A percentile compares a stretch with the other conserved stretches of the same genome.
Evolutionary conservation across 2,888 invertebrate genomes (phyloP).

Genomic region (Bruchidius siliquastri): DNA sequence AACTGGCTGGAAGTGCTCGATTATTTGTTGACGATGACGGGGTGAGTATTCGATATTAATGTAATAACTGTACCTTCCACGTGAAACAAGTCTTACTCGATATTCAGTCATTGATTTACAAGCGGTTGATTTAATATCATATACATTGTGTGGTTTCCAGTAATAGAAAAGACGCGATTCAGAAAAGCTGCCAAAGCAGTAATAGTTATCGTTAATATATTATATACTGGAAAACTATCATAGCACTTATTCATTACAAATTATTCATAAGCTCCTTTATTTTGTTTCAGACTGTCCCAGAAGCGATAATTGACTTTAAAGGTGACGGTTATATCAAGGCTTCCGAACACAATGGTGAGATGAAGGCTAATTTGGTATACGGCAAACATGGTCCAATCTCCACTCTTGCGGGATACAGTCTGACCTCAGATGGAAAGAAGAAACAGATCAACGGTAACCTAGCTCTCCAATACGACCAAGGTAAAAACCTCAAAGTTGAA

Average conservation of each 20-base stretch:
- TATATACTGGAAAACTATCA: no score
- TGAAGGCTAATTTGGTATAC: conserved; percentile 45
- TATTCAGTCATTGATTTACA: no score
- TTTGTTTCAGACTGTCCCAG: conserved; percentile 40
- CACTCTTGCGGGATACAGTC: conserved; percentile 42
- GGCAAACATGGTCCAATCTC: conserved; percentile 46
- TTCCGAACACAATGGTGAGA: conserved; percentile 62
- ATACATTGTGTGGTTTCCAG: no score
- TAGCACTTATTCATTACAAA: no score
- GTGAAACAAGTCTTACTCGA: no score
- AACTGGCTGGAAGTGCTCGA: conserved; percentile 26
- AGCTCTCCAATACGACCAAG: conserved; percentile 37
- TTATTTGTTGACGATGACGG: conserved; percentile 31
- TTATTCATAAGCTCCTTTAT: no score
- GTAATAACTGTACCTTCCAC: no score
- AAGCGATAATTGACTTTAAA: conserved; percentile 58
- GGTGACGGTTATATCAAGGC: conserved; percentile 59
- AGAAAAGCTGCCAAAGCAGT: no score
- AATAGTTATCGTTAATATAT: no score
- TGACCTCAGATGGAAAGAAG: conserved; percentile 27
- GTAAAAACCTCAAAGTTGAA: conserved; percentile 45
- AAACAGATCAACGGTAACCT: conserved; percentile 31
- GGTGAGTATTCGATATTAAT: conserved; percentile 19
- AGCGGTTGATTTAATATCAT: no score
- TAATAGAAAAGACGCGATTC: no score